A percentile compares a stretch with the other conserved stretches of the same genome.
phyloP scores from a whole-genome alignment of 2,113 vertebrate genomes.

The Apodemus sylvaticus region DNA sequence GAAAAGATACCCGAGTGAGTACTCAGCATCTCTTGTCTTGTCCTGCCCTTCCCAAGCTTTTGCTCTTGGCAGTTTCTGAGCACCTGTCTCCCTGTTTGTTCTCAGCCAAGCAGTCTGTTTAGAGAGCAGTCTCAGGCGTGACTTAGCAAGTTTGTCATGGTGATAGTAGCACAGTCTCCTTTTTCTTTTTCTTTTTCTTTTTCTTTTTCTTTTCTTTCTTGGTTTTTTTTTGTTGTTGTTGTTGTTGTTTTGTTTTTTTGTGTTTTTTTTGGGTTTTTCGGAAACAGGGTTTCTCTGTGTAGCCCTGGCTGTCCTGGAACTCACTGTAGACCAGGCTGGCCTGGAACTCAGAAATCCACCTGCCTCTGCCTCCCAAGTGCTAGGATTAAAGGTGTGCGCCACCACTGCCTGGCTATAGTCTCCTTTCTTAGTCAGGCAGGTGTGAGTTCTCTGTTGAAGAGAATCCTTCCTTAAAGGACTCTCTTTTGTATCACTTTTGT shows the following conservation, averaged over 20 bases:
- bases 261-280: too few species aligned
- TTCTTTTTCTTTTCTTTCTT: too few species aligned
- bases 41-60: background rate
- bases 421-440: background rate
- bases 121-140: background rate
- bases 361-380: too few species aligned
- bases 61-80: background rate
- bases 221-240: too few species aligned
- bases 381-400: too few species aligned
- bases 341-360: too few species aligned
- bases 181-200: too few species aligned
- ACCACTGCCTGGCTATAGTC: too few species aligned
- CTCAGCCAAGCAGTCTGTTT: background rate
- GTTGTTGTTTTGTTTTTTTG: too few species aligned
- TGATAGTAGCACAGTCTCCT: background rate
- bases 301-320: too few species aligned
- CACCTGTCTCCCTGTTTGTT: background rate
- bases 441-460: background rate
- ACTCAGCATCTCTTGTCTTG: constrained; percentile 17
- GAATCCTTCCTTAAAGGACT: background rate
- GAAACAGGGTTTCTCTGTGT: too few species aligned
- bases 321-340: too few species aligned
- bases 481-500: background rate
- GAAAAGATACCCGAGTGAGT: constrained; percentile 97
- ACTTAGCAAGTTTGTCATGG: background rate